Conservation (phyloP, 2,888 invertebrate genomes). For the Caenorhabditis sulstoni region DNA sequence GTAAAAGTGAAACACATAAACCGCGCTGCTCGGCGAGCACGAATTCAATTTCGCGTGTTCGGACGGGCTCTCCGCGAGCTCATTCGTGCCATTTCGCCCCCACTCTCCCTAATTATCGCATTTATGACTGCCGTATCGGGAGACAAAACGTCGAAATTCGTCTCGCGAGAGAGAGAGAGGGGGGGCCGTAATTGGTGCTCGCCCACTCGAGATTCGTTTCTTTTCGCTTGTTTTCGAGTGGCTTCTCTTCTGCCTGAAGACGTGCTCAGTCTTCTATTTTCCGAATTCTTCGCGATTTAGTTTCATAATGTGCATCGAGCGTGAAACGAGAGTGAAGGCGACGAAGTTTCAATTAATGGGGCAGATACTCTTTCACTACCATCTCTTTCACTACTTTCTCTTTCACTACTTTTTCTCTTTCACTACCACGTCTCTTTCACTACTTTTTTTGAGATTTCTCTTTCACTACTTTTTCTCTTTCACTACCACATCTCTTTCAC, state of each 20-base stretch:
- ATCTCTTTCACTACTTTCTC: too few relatives aligned
- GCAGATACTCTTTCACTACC: not conserved
- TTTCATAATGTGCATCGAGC: too few relatives aligned
- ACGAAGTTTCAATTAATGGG: conserved; percentile 10
- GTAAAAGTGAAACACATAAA: not conserved
- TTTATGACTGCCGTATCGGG: conserved; percentile 3
- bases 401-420: not conserved
- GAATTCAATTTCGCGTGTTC: conserved; percentile 45
- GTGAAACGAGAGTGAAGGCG: conserved; percentile 1
- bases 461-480: too few relatives aligned
- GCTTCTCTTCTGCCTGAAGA: not conserved
- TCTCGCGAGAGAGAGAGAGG: too few relatives aligned
- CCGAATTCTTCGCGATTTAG: not conserved
- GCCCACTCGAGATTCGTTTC: not conserved
- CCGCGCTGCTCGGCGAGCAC: not conserved
- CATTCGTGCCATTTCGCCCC: not conserved
- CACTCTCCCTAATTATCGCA: conserved; percentile 5
- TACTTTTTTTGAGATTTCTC: too few relatives aligned
- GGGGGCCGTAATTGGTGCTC: not conserved
- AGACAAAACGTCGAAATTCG: too few relatives aligned
- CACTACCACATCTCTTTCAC: too few relatives aligned
- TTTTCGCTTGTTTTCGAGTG: not conserved
- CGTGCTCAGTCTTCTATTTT: not conserved
- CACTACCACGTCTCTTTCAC: too few relatives aligned
- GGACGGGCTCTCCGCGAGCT: not conserved